Evolutionary conservation across 2,113 vertebrate species (phyloP).

Genomic region (Embiotoca jacksoni): DNA sequence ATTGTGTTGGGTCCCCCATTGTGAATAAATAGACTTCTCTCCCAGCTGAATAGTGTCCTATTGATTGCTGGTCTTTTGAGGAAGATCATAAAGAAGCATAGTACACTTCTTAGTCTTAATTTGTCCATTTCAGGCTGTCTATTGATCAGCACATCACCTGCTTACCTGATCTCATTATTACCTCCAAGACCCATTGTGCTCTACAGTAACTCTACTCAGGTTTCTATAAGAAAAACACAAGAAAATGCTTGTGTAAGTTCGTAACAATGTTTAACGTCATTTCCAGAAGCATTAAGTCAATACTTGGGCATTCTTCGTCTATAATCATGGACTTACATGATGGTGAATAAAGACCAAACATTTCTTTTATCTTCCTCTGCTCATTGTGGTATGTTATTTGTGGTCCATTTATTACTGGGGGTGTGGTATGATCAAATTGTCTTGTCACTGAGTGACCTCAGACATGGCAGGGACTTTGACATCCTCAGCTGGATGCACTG

Average conservation of each 20-base stretch:
- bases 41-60: too few relatives aligned
- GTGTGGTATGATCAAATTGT: conserved; percentile 56
- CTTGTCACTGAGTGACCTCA: conserved; percentile 47
- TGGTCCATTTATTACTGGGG: conserved; percentile 4
- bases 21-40: conserved; percentile 19
- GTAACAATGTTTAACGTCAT: background rate
- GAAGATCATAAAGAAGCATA: conserved; percentile 33
- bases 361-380: background rate
- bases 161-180: conserved; percentile 9
- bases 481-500: conserved; percentile 49
- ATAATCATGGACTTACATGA: background rate
- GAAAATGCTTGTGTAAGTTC: background rate
- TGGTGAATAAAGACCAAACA: background rate
- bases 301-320: background rate
- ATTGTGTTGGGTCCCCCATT: conserved; percentile 27
- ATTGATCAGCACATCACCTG: conserved; percentile 50
- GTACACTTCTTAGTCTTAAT: conserved; percentile 10
- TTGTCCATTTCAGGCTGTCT: conserved; percentile 38
- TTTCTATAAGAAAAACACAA: background rate
- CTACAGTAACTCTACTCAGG: background rate
- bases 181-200: background rate
- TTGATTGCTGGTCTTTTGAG: conserved; percentile 18
- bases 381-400: background rate
- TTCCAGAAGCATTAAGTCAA: background rate
- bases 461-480: conserved; percentile 46